Evolutionary conservation across 2,113 vertebrate genomes (phyloP).

Genomic region (Erinaceus europaeus): DNA sequence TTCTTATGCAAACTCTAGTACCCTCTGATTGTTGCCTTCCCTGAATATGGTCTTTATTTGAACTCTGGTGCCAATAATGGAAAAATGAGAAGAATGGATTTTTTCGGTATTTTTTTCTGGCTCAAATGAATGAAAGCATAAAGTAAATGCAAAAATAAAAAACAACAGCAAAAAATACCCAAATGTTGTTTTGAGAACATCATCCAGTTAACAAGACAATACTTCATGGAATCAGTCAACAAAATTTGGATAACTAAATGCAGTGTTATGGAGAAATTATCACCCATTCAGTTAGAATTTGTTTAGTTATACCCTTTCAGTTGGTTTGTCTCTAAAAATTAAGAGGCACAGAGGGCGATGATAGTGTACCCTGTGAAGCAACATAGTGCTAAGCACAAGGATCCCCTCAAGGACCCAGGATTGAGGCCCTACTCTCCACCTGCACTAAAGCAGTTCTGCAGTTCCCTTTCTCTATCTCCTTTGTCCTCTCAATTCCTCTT

Average conservation of each 20-base stretch:
- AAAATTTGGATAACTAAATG: not conserved
- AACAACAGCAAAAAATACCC: not conserved
- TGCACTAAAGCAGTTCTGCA: no score
- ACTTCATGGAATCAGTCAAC: not conserved
- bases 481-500: no score
- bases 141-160: not conserved
- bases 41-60: not conserved
- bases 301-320: no score
- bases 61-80: not conserved
- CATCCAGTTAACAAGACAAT: not conserved
- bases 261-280: not conserved
- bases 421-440: no score
- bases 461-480: no score
- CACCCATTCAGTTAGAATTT: not conserved
- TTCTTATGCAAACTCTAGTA: no score
- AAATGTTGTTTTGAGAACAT: not conserved
- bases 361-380: no score
- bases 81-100: not conserved
- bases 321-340: no score
- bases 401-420: no score
- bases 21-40: not conserved
- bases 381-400: no score
- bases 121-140: not conserved
- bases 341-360: no score
- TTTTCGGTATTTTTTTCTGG: not conserved